Base-by-base conservation (phyloP, 2,113 vertebrate species). In the Mixornis gularis region DNA sequence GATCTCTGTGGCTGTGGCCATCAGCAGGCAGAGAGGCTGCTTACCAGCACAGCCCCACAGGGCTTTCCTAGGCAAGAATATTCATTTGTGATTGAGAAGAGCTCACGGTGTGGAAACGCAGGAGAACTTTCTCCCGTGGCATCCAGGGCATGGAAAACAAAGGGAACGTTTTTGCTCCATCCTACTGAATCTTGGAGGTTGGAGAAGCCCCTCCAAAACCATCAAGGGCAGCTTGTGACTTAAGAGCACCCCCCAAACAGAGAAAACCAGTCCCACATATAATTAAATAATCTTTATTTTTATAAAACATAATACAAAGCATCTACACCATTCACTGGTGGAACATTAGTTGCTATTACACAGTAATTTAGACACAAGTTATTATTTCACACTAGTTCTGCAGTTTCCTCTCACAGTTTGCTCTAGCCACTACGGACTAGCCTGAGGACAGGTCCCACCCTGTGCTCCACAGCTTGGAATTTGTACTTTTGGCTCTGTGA, bases 241-340 rank as follows among this genome's bases (percentile, higher is more conserved):
- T 10, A 17, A 52, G 38, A 68, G 49, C 30, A 7, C 22, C 83
- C 51, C 25, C 27, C 40, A 40, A 81, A 56, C 6, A 85, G 3
- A 86, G 32, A n/a, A 29, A 69, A 10, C 7, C 15, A 55, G 40
- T 48, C 53, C 79, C 19, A 90, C 21, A 2, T 63, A 10, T 84
- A 85, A 90, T 95, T 79, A 96, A 97, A 97, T 93, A 93, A 55
- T 79, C 73, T 97, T 97, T 97, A 97, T 97, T 97, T 95, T 96
- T 97, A 97, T 93, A 97, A 98, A 98, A 98, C 86, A 76, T 87
- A 65, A 82, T 98, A 97, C 89, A 97, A 97, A 97, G 95, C 77
- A 51, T 96, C 96, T 97, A 97, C 96, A 97, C 95, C 94, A 87
- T 95, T 95, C 94, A 95, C 94, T 94, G 97, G 92, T 95, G 96